Conservation (phyloP, 2,113 vertebrate genomes). For the Eubucco bourcierii region DNA sequence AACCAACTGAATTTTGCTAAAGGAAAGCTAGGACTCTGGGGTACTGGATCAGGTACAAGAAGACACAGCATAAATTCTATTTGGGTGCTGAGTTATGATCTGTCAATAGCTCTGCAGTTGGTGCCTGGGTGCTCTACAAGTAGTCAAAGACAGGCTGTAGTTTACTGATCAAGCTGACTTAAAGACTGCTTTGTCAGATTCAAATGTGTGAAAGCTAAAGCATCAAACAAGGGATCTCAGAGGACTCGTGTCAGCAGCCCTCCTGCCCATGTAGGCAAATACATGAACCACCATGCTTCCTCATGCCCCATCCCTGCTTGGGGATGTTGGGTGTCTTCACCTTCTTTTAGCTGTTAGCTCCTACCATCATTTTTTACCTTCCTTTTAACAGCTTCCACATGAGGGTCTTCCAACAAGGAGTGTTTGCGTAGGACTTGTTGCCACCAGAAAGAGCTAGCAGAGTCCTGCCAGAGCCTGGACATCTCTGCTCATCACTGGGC, state of each 20-base stretch:
- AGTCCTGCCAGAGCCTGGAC: background rate
- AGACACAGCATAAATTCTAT: background rate
- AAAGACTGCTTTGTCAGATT: background rate
- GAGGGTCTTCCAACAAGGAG: background rate
- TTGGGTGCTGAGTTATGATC: background rate
- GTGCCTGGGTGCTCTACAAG: background rate
- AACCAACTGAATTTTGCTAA: background rate
- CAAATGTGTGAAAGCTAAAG: background rate
- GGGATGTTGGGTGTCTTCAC: background rate
- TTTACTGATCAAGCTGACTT: background rate
- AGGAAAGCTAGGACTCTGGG: background rate
- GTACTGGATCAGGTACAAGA: background rate
- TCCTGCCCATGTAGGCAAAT: rapidly evolving
- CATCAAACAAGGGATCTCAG: background rate
- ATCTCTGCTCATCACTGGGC: no score
- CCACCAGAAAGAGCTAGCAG: background rate
- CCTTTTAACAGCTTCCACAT: background rate
- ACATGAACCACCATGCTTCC: rapidly evolving
- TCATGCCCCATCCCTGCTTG: rapidly evolving
- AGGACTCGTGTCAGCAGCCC: background rate
- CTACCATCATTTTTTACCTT: background rate
- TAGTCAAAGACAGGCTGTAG: background rate
- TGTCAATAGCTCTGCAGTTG: background rate
- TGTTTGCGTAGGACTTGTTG: rapidly evolving
- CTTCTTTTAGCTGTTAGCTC: background rate